Percentiles rank a stretch among this genome's conserved stretches.
Conservation (phyloP, 2,797 vertebrate genomes). For the Onychomys torridus region DNA sequence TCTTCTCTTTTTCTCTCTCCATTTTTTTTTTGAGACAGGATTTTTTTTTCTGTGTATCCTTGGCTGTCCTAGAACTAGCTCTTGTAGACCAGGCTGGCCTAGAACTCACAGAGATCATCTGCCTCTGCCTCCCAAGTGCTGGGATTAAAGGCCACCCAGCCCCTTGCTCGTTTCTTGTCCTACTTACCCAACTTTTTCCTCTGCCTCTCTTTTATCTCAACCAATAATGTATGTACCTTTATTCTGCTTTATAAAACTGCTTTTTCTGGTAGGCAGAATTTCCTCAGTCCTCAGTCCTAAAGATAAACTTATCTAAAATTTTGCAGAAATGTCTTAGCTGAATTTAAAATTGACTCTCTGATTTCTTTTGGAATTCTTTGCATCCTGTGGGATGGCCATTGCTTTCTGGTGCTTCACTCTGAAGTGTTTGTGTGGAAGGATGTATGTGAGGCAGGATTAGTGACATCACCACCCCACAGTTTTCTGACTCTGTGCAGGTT, state of each 20-base stretch:
- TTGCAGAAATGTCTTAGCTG: background rate
- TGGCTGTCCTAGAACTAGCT: background rate
- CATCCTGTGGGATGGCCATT: background rate
- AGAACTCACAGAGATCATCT: background rate
- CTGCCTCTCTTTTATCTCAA: background rate
- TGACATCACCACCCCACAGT: accelerated
- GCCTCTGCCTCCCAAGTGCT: background rate
- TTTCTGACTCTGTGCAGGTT: background rate
- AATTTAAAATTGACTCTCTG: background rate
- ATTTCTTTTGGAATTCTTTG: background rate
- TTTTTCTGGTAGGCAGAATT: slow-evolving; percentile 32
- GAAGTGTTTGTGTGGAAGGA: background rate
- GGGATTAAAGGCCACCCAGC: background rate
- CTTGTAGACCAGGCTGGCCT: background rate
- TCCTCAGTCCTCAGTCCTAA: background rate
- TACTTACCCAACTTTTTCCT: background rate
- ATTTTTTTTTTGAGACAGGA: too few species aligned
- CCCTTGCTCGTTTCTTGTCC: background rate
- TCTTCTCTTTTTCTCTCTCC: too few species aligned
- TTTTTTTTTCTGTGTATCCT: background rate
- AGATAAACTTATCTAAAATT: background rate
- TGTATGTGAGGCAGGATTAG: background rate
- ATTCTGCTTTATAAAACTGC: background rate
- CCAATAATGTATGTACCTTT: background rate
- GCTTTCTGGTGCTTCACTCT: background rate